Conservation (phyloP, 2,797 vertebrate genomes). For the Hirundo rustica region DNA sequence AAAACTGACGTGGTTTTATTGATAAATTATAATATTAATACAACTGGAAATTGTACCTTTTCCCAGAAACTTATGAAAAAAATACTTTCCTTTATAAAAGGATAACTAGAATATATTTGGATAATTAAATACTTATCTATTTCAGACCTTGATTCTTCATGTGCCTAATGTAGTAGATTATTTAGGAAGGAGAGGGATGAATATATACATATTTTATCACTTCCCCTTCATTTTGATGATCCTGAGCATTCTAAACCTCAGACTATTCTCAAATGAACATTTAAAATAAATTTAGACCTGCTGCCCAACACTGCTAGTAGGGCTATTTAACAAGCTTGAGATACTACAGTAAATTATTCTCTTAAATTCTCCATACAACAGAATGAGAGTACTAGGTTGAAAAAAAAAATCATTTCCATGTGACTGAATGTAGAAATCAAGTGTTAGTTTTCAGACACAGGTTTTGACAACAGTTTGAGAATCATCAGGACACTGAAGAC, state of each 20-base stretch:
- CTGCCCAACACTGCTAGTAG: not conserved
- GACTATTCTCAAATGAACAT: not conserved
- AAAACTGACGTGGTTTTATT: too few species aligned
- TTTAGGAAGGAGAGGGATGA: not conserved
- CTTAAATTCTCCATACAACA: not conserved
- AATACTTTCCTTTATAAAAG: not conserved
- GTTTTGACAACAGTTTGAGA: slow-evolving; percentile 3
- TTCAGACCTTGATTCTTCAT: not conserved
- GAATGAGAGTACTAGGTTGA: not conserved
- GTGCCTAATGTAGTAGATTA: not conserved
- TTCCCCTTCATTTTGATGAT: not conserved
- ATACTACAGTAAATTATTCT: slow-evolving; percentile 2
- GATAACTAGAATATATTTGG: not conserved
- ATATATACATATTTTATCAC: not conserved
- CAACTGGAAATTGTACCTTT: not conserved
- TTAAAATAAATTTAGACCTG: not conserved
- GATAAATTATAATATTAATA: not conserved
- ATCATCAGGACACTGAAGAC: not conserved
- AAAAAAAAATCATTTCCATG: not conserved
- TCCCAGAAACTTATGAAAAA: not conserved
- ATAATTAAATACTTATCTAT: not conserved
- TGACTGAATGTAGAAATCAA: not conserved
- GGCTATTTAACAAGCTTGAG: slow-evolving; percentile 10
- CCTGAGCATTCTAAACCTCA: not conserved
- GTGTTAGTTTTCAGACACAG: not conserved